A percentile compares a stretch with the other conserved stretches of the same genome.
These are phyloP conservation scores for Andrena cerasifolii DNA, from an alignment of 1,140 invertebrate species.

Conservation along the genomic window DNA sequence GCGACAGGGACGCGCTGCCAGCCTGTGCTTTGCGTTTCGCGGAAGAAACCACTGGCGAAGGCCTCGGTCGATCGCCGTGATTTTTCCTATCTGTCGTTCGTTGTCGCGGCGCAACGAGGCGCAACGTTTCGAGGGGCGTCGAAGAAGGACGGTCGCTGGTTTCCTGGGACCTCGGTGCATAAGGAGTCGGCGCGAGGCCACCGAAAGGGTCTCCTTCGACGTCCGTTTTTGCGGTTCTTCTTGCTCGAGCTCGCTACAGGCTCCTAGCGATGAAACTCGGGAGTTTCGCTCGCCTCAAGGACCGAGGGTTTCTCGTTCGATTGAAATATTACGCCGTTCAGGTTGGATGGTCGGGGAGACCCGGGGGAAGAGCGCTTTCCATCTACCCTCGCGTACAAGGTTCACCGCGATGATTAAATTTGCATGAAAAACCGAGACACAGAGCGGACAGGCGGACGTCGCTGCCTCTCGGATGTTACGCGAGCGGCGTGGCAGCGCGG, in stretches of 20 bases:
- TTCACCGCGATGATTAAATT: conserved; percentile 30
- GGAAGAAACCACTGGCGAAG: neutral
- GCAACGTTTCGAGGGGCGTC: neutral
- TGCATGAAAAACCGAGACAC: conserved; percentile 26
- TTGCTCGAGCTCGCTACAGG: no score
- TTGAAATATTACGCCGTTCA: neutral
- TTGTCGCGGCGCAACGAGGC: neutral
- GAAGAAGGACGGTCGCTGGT: neutral
- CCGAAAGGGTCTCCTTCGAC: neutral
- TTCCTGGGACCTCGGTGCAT: neutral
- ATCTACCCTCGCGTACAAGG: no score
- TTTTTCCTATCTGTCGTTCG: neutral
- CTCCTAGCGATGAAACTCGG: no score
- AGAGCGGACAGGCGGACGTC: neutral
- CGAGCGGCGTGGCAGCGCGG: neutral
- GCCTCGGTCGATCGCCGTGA: neutral
- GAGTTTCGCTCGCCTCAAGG: no score
- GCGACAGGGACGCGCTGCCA: no score
- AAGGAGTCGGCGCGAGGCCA: neutral
- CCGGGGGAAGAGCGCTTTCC: neutral
- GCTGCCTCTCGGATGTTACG: neutral
- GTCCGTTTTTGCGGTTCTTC: neutral
- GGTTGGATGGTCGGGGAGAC: neutral
- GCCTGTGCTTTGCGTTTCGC: no score
- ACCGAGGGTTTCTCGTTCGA: neutral